Base-by-base conservation (phyloP, 2,113 vertebrate species). In the Limnothrissa miodon region DNA sequence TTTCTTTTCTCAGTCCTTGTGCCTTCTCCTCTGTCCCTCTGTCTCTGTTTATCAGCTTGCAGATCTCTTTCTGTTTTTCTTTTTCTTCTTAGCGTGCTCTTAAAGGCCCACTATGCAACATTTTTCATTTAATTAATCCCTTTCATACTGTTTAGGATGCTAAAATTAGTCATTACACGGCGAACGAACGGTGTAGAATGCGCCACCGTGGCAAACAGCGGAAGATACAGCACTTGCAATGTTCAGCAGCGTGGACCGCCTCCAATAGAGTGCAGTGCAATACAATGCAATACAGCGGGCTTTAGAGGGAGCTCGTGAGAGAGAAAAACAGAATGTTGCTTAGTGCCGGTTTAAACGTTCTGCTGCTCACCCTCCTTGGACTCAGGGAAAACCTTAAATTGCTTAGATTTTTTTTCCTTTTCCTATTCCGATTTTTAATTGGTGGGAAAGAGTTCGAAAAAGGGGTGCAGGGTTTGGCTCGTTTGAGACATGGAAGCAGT, bases 391-490 rank as follows among this genome's bases (percentile, higher is more conserved):
- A 83, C 83, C 74, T 83, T 48, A 83, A 86, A 87, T 89, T 84
- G 80, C 84, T 85, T 82, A 84, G 84, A 4, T 42, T 42, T 42
- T 87, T 51, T 82, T 88, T 87, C 51, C 82, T 85, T 83, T 83
- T 87, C 83, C 33, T 79, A 83, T 46, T 83, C 88, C 29, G 82
- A 89, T 84, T 86, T 91, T 89, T 91, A 85, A 88, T 89, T 92
- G 79, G 89, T 86, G 86, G 56, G 79, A 79, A 66, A 78, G 85
- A 81, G 81, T 45, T 81, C 83, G 83, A 51, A 86, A 85, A 78
- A 21, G 81, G 53, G 81, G 80, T 45, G 45, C 45, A 15, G 39
- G 74, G 62, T 84, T 51, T 87, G 82, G 86, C 80, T 82, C 59
- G 42, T 82, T 48, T 51, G 48, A 82, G 51, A 82, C 66, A 36